These are phyloP conservation scores for Endomychus coccineus DNA, from an alignment of 2,888 invertebrate genomes.

Conservation along the genomic window DNA sequence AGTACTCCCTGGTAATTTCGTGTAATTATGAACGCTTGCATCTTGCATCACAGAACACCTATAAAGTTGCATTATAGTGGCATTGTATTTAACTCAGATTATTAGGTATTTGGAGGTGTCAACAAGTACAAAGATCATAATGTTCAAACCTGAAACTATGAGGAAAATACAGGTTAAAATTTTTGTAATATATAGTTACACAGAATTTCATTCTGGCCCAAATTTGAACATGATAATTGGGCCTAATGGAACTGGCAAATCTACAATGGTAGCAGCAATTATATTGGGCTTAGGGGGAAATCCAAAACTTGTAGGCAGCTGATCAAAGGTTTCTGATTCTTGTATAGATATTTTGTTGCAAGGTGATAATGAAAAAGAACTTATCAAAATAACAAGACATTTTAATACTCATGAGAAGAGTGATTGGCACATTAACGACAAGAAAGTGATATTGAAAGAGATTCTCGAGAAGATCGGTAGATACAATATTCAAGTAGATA, in stretches of 20 bases:
- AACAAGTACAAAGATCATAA: no score
- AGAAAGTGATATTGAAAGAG: slow-evolving; percentile 45
- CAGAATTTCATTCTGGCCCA: slow-evolving; percentile 63
- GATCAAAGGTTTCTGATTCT: slow-evolving; percentile 56
- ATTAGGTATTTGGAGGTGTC: no score
- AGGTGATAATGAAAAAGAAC: slow-evolving; percentile 44
- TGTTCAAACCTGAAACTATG: slow-evolving; percentile 46
- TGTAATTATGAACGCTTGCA: no score
- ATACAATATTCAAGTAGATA: slow-evolving; percentile 63
- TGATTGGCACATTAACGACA: slow-evolving; percentile 56
- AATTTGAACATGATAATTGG: slow-evolving; percentile 86
- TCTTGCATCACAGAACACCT: no score
- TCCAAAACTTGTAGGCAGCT: slow-evolving; percentile 68
- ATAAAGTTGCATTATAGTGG: no score
- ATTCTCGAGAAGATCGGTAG: slow-evolving; percentile 48
- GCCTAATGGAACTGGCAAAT: slow-evolving; percentile 94
- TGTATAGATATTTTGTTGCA: slow-evolving; percentile 68
- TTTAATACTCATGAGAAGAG: slow-evolving; percentile 50
- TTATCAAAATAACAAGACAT: slow-evolving; percentile 52
- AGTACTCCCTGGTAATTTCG: no score
- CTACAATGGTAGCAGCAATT: slow-evolving; percentile 86
- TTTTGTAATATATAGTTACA: slow-evolving; percentile 65
- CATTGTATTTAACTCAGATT: no score
- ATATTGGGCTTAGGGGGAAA: slow-evolving; percentile 86
- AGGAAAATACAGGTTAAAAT: slow-evolving; percentile 51